Evolutionary conservation across 30 jellyfish, hydroid and myxozoan genomes (phyloP), one percentile per base, ranked within the genome.

Genomic region (Aurelia sp.): DNA sequence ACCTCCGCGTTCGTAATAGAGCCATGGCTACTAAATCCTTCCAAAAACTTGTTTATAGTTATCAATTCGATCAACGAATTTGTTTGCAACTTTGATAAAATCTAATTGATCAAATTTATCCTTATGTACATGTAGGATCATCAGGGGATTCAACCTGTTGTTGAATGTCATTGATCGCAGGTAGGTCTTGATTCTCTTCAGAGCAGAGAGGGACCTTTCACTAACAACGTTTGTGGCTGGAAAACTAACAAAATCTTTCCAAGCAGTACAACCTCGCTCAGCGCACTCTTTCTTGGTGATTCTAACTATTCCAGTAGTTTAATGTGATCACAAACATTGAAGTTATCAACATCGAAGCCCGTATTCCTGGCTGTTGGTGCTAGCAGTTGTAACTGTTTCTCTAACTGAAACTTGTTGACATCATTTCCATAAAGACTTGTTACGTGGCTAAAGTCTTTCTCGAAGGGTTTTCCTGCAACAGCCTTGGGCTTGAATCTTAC

Each of bases 141-240:
- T 76, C 60, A 76, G 62, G 31, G 9, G 88, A 30, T 76, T 76
- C 70, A 76, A 13, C 40, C 88, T 55, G 55, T 76, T 55, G 58
- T 80, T 24, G 35, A 70, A 35, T 1, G 69, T 64, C 8, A 85
- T 80, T 4, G 86, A 33, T 18, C 74, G 2, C 63, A 80, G 69
- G 33, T 80, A 60, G 9, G 90, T 78, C 64, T 78, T 78, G n/a
- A 80, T 41, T 40, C 90, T 17, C 40, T 64, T 62, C 40, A 80
- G 7, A 33, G 92, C 92, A 8, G 89, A 17, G 81, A 82, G 69
- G 50, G 91, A 68, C 52, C 83, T 69, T 52, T 82, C 92, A 40
- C 92, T 67, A 20, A 69, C 24, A 2, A 86, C 78, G n/a, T 69
- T 82, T 24, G 91, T 82, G 3, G 92, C 92, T 66, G 92, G 91